Conservation (phyloP, 2,113 vertebrate species). For the Podilymbus podiceps region DNA sequence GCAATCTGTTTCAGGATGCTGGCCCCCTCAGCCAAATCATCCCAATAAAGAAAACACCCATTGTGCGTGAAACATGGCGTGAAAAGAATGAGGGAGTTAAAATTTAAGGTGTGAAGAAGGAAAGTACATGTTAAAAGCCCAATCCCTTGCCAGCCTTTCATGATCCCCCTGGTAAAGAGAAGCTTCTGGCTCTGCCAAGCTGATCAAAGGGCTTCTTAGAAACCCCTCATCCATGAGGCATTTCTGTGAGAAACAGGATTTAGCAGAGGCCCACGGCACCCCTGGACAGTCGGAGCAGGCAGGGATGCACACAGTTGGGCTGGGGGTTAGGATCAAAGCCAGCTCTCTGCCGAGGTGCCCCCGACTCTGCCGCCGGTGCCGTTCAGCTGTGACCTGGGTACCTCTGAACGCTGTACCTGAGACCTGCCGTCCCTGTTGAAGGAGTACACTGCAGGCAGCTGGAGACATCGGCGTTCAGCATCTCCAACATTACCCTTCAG, state of each 20-base stretch:
- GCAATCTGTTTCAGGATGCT: neutral
- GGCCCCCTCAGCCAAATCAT: neutral
- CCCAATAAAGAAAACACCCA: neutral
- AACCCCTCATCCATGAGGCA: neutral
- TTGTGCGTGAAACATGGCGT: neutral
- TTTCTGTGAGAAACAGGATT: neutral
- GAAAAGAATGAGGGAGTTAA: neutral
- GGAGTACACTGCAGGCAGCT: neutral
- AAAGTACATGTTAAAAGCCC: neutral
- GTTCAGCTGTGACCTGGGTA: neutral
- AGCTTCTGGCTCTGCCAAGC: neutral
- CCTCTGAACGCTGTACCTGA: neutral
- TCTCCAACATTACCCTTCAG: neutral
- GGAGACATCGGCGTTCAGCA: neutral
- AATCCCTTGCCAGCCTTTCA: neutral
- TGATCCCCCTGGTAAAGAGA: neutral
- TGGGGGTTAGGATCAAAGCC: neutral
- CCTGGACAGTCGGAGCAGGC: neutral
- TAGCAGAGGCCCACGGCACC: accelerated
- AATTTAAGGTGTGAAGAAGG: neutral
- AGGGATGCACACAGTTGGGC: neutral
- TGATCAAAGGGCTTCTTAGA: neutral
- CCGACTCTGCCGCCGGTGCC: neutral
- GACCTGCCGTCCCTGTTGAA: neutral
- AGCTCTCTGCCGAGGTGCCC: neutral